A percentile compares a stretch with the other conserved stretches of the same genome.
These are phyloP conservation scores for Hydrolagus affinis DNA, from an alignment of 2,113 vertebrate species.

Conservation along the genomic window DNA sequence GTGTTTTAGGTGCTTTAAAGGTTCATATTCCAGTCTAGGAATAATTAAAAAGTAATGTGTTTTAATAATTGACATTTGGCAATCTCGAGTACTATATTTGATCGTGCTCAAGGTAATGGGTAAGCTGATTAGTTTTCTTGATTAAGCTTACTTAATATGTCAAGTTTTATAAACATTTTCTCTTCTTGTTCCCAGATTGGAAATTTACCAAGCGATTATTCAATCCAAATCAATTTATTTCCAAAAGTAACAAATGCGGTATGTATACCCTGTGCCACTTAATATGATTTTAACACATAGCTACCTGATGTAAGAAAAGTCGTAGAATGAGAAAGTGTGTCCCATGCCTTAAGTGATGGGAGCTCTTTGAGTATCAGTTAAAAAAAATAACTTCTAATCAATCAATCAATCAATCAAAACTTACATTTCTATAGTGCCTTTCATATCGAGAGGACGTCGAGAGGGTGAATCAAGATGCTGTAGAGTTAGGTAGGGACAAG, in stretches of 20 bases:
- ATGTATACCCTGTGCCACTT: not conserved
- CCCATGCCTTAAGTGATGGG: no score
- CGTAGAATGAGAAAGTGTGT: not conserved
- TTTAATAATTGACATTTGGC: not conserved
- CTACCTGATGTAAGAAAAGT: not conserved
- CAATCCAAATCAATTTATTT: slow-evolving; percentile 24
- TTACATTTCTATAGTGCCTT: no score
- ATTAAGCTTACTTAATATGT: not conserved
- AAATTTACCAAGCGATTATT: slow-evolving; percentile 23
- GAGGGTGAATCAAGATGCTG: no score
- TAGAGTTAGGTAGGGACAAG: no score
- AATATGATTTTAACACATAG: not conserved
- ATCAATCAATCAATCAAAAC: no score
- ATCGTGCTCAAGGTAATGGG: not conserved
- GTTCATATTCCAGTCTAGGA: no score
- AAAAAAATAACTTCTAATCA: no score
- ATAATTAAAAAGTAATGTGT: not conserved
- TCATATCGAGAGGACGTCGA: no score
- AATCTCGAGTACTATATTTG: not conserved
- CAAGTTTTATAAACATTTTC: not conserved
- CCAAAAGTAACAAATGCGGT: slow-evolving; percentile 25
- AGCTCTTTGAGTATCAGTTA: no score
- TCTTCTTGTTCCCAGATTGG: slow-evolving; percentile 10
- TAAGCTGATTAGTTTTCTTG: not conserved
- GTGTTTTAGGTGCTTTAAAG: no score